A percentile compares a stretch with the other conserved stretches of the same genome.
Conservation (phyloP, 2,888 invertebrate genomes). For the Acronicta alni region DNA sequence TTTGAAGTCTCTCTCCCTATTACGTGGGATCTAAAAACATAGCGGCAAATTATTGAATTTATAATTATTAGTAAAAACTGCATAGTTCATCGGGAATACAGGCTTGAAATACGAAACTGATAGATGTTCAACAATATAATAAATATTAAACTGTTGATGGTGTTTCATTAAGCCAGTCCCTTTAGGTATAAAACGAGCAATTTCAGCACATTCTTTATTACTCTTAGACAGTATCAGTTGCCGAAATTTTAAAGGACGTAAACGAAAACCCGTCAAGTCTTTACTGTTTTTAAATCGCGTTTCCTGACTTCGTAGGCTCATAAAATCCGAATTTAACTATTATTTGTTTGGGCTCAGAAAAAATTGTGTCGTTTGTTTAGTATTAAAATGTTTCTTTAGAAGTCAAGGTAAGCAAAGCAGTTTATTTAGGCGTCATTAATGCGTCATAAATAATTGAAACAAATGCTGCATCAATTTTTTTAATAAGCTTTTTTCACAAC, state of each 20-base stretch:
- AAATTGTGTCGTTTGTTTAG: constrained; percentile 39
- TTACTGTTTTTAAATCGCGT: constrained; percentile 49
- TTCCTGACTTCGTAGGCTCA: constrained; percentile 39
- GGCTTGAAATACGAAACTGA: too few species aligned
- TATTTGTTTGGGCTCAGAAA: constrained; percentile 33
- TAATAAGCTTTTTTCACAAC: too few species aligned
- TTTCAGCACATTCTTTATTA: constrained; percentile 42
- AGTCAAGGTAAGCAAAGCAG: constrained; percentile 1
- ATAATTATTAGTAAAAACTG: too few species aligned
- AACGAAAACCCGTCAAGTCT: constrained; percentile 40
- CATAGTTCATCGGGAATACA: too few species aligned
- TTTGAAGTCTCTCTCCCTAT: too few species aligned
- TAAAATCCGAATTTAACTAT: constrained; percentile 45
- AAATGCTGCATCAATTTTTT: too few species aligned
- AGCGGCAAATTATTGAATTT: too few species aligned
- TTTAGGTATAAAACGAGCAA: constrained; percentile 22
- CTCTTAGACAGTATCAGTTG: constrained; percentile 26
- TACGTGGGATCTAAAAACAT: too few species aligned
- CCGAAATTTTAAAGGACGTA: constrained; percentile 46
- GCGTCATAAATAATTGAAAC: too few species aligned
- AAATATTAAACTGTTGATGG: constrained; percentile 15
- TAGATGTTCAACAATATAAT: neutral
- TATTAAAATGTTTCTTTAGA: constrained; percentile 34
- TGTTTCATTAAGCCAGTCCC: constrained; percentile 21
- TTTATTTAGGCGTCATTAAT: constrained; percentile 21